These are phyloP conservation scores for Drosophila funebris DNA, from an alignment of 1,140 invertebrate species.

Conservation along the genomic window DNA sequence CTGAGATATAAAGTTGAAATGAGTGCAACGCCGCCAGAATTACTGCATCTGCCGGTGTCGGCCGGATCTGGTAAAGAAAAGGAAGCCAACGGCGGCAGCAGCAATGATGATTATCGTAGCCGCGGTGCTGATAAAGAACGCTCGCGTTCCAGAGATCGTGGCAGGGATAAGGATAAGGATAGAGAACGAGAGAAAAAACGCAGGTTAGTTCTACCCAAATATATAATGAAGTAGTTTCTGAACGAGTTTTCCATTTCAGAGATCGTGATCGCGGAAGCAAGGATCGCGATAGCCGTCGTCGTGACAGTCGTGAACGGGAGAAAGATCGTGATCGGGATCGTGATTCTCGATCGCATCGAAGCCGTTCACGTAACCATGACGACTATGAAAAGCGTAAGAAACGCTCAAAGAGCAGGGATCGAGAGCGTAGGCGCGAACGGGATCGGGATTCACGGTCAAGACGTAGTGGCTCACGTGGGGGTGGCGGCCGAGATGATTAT, in stretches of 20 bases:
- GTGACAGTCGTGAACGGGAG: conserved; percentile 72
- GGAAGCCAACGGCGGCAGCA: conserved; percentile 53
- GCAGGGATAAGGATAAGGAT: conserved; percentile 84
- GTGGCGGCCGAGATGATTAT: conserved; percentile 49
- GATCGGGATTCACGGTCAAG: conserved; percentile 66
- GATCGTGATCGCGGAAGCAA: conserved; percentile 55
- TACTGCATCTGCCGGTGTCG: conserved; percentile 24
- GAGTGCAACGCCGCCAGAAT: conserved; percentile 66
- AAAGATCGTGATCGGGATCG: conserved; percentile 68
- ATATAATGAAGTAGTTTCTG: background rate
- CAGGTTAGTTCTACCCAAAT: conserved; percentile 31
- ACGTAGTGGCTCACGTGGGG: conserved; percentile 57
- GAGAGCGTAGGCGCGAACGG: conserved; percentile 80
- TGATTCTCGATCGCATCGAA: conserved; percentile 79
- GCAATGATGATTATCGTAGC: conserved; percentile 43
- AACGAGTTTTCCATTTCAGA: conserved; percentile 19
- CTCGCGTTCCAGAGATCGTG: conserved; percentile 68
- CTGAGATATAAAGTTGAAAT: conserved; percentile 30
- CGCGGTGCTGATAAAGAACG: conserved; percentile 59
- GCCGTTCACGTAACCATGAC: conserved; percentile 84
- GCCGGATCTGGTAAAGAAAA: conserved; percentile 28
- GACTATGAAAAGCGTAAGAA: conserved; percentile 63
- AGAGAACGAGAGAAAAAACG: conserved; percentile 84
- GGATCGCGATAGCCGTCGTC: conserved; percentile 82
- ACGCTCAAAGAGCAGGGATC: conserved; percentile 75